A percentile compares a stretch with the other conserved stretches of the same genome.
Conservation (phyloP, 2,113 vertebrate genomes). For the Maccullochella peelii region DNA sequence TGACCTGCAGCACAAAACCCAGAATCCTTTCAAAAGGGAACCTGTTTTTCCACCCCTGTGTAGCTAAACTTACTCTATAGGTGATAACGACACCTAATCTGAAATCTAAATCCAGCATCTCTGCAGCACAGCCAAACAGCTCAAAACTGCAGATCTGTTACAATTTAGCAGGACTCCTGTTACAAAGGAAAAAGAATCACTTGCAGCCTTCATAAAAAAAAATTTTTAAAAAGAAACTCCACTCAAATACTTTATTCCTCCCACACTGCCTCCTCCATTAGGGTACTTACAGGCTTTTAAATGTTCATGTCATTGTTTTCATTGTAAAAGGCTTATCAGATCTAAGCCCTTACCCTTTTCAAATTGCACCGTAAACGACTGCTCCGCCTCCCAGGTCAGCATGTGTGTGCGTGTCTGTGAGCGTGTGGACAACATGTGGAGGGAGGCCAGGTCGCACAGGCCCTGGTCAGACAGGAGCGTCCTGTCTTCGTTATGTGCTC, state of each 20-base stretch:
- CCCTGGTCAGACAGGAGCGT: constrained; percentile 11
- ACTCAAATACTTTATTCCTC: constrained; percentile 68
- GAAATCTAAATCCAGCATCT: constrained; percentile 58
- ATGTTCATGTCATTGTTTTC: constrained; percentile 67
- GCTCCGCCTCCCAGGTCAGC: constrained; percentile 37
- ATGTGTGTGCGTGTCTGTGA: constrained; percentile 13
- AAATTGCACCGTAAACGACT: constrained; percentile 50
- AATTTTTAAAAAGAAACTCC: constrained; percentile 59
- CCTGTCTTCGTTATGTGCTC: constrained; percentile 19
- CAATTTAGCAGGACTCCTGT: constrained; percentile 59
- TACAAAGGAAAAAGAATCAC: constrained; percentile 43
- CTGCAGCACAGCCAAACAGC: constrained; percentile 28
- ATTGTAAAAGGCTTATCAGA: constrained; percentile 73
- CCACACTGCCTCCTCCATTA: constrained; percentile 49
- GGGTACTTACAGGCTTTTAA: constrained; percentile 54
- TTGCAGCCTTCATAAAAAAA: constrained; percentile 45
- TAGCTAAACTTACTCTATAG: not conserved
- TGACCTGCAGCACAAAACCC: not conserved
- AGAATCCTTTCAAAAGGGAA: constrained; percentile 25
- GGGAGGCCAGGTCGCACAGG: not conserved
- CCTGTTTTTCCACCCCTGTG: constrained; percentile 21
- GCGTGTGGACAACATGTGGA: constrained; percentile 3
- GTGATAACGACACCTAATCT: constrained; percentile 43
- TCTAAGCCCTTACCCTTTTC: constrained; percentile 43
- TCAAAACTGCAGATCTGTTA: constrained; percentile 51